Conservation (phyloP, 1,140 invertebrate species). For the Drosophila repleta region DNA sequence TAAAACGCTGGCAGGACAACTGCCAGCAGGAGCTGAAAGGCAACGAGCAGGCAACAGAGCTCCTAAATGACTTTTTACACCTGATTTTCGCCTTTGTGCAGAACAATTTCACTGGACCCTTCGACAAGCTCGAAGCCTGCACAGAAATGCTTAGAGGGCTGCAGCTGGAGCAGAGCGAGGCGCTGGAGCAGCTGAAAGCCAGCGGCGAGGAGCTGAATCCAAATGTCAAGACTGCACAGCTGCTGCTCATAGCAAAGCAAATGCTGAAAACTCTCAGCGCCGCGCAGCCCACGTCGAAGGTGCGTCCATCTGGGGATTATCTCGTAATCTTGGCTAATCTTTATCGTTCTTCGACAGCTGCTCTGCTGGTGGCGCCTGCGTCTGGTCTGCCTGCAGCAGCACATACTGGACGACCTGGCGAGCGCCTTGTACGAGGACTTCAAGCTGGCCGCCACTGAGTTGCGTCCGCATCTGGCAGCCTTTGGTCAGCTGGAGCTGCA, state of each 20-base stretch:
- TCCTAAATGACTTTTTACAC: conserved; percentile 47
- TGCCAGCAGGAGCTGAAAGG: not conserved
- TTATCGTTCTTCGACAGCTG: conserved; percentile 26
- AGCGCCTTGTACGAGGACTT: conserved; percentile 87
- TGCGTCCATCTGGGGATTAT: conserved; percentile 59
- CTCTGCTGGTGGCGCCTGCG: conserved; percentile 90
- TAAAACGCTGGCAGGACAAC: conserved; percentile 42
- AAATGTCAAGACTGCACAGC: conserved; percentile 87
- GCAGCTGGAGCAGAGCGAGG: conserved; percentile 13
- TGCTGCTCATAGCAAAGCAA: conserved; percentile 88
- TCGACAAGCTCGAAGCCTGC: conserved; percentile 67
- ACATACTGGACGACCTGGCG: conserved; percentile 89
- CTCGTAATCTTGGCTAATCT: no score
- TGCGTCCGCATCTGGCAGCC: conserved; percentile 83
- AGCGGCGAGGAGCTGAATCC: conserved; percentile 88
- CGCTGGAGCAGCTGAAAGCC: conserved; percentile 76
- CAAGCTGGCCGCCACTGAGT: conserved; percentile 85
- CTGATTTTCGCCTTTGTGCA: conserved; percentile 90
- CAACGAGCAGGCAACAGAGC: not conserved
- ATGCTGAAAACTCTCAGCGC: conserved; percentile 86
- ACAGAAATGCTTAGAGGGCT: conserved; percentile 42
- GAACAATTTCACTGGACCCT: conserved; percentile 92
- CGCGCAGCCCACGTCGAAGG: conserved; percentile 71
- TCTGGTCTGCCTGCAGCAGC: conserved; percentile 89
- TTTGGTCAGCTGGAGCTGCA: conserved; percentile 85